phyloP scores from a whole-genome alignment of 2,888 invertebrate species.

The Macrosoma leucophasiata region DNA sequence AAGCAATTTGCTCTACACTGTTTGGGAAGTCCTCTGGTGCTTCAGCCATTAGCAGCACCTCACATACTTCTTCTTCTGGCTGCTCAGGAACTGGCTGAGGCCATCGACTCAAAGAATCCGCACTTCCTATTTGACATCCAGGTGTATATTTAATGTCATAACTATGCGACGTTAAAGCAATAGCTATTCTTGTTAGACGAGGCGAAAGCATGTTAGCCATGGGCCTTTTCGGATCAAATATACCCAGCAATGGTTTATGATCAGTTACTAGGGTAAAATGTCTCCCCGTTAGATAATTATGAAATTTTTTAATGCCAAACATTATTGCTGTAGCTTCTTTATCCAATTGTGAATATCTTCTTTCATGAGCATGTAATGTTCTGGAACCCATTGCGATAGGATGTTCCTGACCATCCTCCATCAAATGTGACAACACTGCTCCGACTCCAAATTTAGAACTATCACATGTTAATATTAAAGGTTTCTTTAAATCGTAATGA shows the following conservation, averaged over 20 bases:
- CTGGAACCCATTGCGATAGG: slow-evolving; percentile 15
- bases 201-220: slow-evolving; percentile 19
- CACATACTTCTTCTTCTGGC: slow-evolving; percentile 3
- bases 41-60: slow-evolving; percentile 20
- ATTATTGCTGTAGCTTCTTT: slow-evolving; percentile 22
- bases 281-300: slow-evolving; percentile 15
- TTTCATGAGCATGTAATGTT: slow-evolving; percentile 17
- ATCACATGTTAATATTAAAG: slow-evolving; percentile 6
- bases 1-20: slow-evolving; percentile 12
- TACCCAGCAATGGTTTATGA: slow-evolving; percentile 15
- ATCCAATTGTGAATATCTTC: slow-evolving; percentile 19
- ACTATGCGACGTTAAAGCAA: slow-evolving; percentile 12
- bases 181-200: slow-evolving; percentile 18
- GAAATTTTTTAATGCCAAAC: slow-evolving; percentile 19
- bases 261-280: slow-evolving; percentile 16
- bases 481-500: slow-evolving; percentile 4
- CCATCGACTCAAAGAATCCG: slow-evolving; percentile 18
- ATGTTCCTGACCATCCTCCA: slow-evolving; percentile 15
- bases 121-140: slow-evolving; percentile 18
- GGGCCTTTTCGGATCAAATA: slow-evolving; percentile 13
- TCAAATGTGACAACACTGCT: slow-evolving; percentile 12
- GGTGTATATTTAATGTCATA: slow-evolving; percentile 14
- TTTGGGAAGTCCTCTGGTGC: slow-evolving; percentile 13
- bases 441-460: slow-evolving; percentile 11
- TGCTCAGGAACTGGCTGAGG: not conserved